A percentile compares a stretch with the other conserved stretches of the same genome.
Conservation (phyloP, 2,888 invertebrate species). For the Mythimna albipuncta region DNA sequence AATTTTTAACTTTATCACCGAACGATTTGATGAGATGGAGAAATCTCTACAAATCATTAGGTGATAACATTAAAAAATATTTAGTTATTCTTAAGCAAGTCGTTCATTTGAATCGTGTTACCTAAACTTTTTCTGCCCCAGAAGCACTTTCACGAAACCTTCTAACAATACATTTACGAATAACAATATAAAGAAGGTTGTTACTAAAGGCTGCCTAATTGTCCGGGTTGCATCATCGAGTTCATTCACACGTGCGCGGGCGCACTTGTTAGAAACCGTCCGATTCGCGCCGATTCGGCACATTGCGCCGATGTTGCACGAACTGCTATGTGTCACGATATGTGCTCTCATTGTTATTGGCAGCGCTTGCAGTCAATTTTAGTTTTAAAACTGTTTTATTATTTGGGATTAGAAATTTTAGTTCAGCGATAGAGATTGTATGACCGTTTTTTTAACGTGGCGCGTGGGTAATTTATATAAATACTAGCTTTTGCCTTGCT, state of each 20-base stretch:
- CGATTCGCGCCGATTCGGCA: constrained; percentile 67
- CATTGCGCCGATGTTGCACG: constrained; percentile 66
- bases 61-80: too few species aligned
- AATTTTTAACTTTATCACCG: too few species aligned
- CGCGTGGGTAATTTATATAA: too few species aligned
- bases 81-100: too few species aligned
- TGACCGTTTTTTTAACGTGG: too few species aligned
- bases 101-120: background rate
- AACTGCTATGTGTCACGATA: constrained; percentile 64
- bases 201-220: constrained; percentile 63
- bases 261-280: constrained; percentile 65
- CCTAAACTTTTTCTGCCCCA: constrained; percentile 4
- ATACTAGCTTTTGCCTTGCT: too few species aligned
- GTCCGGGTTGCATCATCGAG: constrained; percentile 67
- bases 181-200: constrained; percentile 50
- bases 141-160: constrained; percentile 8
- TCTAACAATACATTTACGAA: constrained; percentile 42
- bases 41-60: too few species aligned
- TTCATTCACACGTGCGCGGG: constrained; percentile 67
- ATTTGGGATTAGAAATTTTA: constrained; percentile 6
- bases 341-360: constrained; percentile 48
- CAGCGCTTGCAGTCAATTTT: constrained; percentile 21
- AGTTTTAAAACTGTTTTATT: constrained; percentile 8
- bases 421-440: too few species aligned
- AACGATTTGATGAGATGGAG: too few species aligned